Base-by-base conservation (phyloP, 2,113 vertebrate species). In the Ciconia stormi region DNA sequence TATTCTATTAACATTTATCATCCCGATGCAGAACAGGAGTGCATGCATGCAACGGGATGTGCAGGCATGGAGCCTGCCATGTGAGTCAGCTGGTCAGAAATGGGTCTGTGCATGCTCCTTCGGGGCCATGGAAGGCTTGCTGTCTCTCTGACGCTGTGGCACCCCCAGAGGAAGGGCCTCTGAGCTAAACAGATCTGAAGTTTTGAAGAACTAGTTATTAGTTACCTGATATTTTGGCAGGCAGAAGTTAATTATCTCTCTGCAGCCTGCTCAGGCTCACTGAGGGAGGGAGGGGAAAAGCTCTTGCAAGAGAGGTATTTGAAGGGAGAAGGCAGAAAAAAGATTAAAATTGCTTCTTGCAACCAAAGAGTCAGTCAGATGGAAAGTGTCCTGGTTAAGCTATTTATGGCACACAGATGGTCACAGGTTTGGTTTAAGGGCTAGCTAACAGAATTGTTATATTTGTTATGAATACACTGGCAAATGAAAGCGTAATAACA, bases 1-100 rank as follows among this genome's bases (percentile, higher is more conserved):
- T 26, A 8, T 32, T 52, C 44, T 16, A 3, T 16, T 50, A 13
- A 25, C 15, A 15, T 62, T 44, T 36, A 14, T 40, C 18, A 18
- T 44, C 16, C 18, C 1, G 2, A 22, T 49, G 73, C 36, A 85
- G 53, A 50, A 29, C 13, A 82, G 16, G 42, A 47, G 16, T 32
- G 42, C 52, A 36, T 1, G 1, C 0, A 4, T 19, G 29, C 26
- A 38, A 23, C 1, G 10, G 32, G 16, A 16, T 6, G 12, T 87
- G 44, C n/a, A 44, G 38, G 13, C 1, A 0, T 59, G 49, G 36
- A 63, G 34, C 17, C 13, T 50, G 23, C 21, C 11, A 11, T 62
- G 14, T 4, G 3, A 56, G 21, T 2, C 0, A 1, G 3, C 13
- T 66, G 20, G 20, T 53, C 32, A 88, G 40, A 55, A 44, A 50